These are phyloP conservation scores for Microcebus griseorufus DNA, from an alignment of 2,113 vertebrate species.

Conservation along the genomic window DNA sequence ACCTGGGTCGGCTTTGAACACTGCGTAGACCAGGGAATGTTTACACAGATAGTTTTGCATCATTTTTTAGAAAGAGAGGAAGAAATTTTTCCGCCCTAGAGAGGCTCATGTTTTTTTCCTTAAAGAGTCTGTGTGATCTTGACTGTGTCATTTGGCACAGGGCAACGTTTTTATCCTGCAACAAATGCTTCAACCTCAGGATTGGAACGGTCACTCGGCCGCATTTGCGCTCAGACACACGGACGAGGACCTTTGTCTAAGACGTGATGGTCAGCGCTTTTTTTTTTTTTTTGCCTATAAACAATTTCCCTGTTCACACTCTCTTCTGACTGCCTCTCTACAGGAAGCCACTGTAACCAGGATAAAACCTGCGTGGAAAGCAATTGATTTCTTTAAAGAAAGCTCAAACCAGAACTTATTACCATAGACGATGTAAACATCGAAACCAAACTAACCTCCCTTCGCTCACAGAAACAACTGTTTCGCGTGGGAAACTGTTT, in stretches of 20 bases:
- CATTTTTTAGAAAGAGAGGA: background rate
- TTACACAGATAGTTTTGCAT: background rate
- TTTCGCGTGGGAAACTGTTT: background rate
- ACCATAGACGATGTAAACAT: background rate
- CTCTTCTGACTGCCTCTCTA: background rate
- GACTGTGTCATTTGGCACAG: background rate
- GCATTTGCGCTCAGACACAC: background rate
- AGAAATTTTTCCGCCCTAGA: too few species aligned
- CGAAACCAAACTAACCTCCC: constrained; percentile 31
- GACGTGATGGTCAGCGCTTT: background rate
- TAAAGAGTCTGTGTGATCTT: background rate
- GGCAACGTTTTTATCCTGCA: background rate
- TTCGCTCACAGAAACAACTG: background rate
- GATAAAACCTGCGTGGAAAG: too few species aligned
- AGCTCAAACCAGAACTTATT: constrained; percentile 6
- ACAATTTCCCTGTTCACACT: background rate
- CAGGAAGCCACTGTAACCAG: background rate
- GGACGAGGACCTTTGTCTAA: background rate
- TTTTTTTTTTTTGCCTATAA: too few species aligned
- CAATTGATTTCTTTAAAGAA: constrained; percentile 18
- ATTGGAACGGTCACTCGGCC: too few species aligned
- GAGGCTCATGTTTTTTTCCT: background rate
- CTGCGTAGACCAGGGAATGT: background rate
- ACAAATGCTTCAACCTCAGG: too few species aligned
- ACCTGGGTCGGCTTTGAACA: too few species aligned